These are phyloP conservation scores for Acrobasis consociella DNA, from an alignment of 2,888 invertebrate genomes.

Conservation along the genomic window DNA sequence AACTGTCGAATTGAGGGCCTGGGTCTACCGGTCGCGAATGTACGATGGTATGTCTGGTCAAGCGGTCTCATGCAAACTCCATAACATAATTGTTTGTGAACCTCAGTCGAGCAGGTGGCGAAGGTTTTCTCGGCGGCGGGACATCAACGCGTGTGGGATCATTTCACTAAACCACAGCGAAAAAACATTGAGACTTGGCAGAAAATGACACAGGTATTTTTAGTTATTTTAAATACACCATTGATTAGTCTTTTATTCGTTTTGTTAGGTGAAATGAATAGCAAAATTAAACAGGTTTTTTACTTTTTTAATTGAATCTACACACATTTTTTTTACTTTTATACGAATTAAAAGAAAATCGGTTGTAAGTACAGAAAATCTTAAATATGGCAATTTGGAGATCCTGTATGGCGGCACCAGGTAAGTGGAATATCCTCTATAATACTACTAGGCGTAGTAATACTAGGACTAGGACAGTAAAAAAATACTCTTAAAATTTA, in stretches of 20 bases:
- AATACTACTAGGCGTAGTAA: neutral
- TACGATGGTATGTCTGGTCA: constrained; percentile 70
- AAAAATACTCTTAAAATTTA: too few species aligned
- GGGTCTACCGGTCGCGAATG: constrained; percentile 56
- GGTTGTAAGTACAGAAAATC: neutral
- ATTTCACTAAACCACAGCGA: constrained; percentile 99
- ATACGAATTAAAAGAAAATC: too few species aligned
- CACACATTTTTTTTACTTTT: too few species aligned
- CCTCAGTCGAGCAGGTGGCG: constrained; percentile 99
- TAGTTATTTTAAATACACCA: constrained; percentile 21
- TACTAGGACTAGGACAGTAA: too few species aligned
- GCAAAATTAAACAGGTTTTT: neutral
- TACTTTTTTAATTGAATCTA: neutral
- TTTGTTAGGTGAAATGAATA: neutral
- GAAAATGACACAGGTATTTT: constrained; percentile 94
- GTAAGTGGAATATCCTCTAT: neutral
- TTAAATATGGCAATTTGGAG: neutral
- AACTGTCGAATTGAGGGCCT: constrained; percentile 42
- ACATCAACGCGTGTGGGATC: constrained; percentile 99
- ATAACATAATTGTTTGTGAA: constrained; percentile 74
- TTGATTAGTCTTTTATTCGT: neutral
- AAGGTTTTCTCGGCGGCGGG: constrained; percentile 97
- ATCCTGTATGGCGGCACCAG: neutral
- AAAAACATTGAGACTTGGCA: constrained; percentile 99
- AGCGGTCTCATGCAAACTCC: constrained; percentile 52